These are phyloP conservation scores for Dolomedes plantarius DNA, from an alignment of 2,888 invertebrate genomes.

Conservation along the genomic window DNA sequence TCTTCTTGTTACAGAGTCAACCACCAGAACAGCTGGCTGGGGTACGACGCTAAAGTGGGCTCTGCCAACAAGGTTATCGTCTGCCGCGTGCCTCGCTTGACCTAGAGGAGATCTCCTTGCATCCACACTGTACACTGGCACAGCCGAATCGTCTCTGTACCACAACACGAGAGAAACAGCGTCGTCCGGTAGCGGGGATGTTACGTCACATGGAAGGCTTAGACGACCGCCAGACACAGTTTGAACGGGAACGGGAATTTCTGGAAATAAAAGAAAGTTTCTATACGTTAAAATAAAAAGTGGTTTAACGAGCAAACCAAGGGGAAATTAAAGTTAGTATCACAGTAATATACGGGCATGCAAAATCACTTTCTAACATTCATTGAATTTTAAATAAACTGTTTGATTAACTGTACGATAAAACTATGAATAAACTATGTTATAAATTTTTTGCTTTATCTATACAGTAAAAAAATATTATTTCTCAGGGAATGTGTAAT, in stretches of 20 bases:
- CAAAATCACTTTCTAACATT: too few species aligned
- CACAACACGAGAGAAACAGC: constrained; percentile 71
- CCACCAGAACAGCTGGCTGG: constrained; percentile 63
- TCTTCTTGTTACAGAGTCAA: constrained; percentile 83
- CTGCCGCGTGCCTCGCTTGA: constrained; percentile 79
- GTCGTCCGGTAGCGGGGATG: constrained; percentile 61
- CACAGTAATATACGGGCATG: too few species aligned
- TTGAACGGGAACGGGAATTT: constrained; percentile 57
- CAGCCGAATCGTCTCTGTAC: constrained; percentile 70
- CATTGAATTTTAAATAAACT: too few species aligned
- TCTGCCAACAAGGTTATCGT: constrained; percentile 89
- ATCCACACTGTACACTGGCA: constrained; percentile 70
- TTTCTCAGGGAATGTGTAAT: too few species aligned
- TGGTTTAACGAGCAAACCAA: too few species aligned
- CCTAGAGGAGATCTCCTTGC: constrained; percentile 61
- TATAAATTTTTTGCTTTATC: too few species aligned
- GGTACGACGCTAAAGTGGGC: constrained; percentile 88
- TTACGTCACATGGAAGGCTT: constrained; percentile 69
- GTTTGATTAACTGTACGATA: too few species aligned
- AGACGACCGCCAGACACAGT: constrained; percentile 67
- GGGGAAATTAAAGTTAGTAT: too few species aligned
- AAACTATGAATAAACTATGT: too few species aligned
- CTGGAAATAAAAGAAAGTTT: constrained; percentile 42
- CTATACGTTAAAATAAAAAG: too few species aligned
- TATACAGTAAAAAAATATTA: too few species aligned